A percentile compares a stretch with the other conserved stretches of the same genome.
Conservation (phyloP, 2,888 invertebrate species). For the Leptinotarsa rubiginosa region DNA sequence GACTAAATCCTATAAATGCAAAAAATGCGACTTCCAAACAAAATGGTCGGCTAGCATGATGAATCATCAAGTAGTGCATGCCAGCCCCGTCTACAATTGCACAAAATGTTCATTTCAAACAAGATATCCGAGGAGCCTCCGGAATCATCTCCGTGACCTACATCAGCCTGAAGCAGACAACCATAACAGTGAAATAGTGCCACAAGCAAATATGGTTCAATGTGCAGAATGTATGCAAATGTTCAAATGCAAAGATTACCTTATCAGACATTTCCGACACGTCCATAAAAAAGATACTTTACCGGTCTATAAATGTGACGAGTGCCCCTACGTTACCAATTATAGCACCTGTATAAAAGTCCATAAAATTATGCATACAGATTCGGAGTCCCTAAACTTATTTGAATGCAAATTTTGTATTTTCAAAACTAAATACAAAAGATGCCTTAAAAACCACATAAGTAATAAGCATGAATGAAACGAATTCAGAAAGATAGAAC, state of each 20-base stretch:
- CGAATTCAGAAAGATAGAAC: not conserved
- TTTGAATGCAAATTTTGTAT: conserved; percentile 7
- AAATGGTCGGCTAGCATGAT: not conserved
- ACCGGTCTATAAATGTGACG: not conserved
- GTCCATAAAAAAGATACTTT: not conserved
- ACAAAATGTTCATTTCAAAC: conserved; percentile 7
- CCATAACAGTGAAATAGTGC: not conserved
- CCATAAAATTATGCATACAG: conserved; percentile 1
- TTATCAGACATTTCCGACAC: not conserved
- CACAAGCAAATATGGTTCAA: not conserved
- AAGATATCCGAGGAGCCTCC: conserved; percentile 12
- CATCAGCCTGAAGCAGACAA: not conserved
- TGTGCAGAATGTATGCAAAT: not conserved
- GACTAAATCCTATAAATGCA: conserved; percentile 6
- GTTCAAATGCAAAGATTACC: not conserved
- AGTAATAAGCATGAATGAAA: conserved; percentile 2
- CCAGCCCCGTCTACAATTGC: not conserved
- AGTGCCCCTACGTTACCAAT: not conserved
- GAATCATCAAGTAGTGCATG: conserved; percentile 12
- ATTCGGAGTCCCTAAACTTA: not conserved
- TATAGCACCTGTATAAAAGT: not conserved
- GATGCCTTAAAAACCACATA: not conserved
- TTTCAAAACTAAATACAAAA: conserved; percentile 17
- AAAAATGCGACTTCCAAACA: conserved; percentile 1
- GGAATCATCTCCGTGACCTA: conserved; percentile 13